Conservation (phyloP, 37 sponge, comb jelly and placozoan genomes). For the Agelas oroides region DNA sequence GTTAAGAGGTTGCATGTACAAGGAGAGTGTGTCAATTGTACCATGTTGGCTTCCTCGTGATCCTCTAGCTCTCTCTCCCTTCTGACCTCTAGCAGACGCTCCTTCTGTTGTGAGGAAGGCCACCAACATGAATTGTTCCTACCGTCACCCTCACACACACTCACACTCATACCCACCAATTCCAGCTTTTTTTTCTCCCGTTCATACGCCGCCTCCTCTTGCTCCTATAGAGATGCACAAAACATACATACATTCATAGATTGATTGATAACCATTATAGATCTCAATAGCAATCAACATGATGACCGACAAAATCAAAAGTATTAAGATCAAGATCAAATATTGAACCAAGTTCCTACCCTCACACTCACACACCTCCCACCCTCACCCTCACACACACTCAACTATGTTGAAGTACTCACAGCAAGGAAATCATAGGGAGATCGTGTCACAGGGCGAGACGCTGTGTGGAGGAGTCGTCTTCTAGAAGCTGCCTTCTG, state of each 20-base stretch:
- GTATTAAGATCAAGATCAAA: neutral
- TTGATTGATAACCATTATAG: too few species aligned
- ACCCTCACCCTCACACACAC: too few species aligned
- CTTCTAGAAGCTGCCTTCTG: conserved; percentile 50
- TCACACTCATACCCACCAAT: conserved; percentile 43
- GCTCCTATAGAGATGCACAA: conserved; percentile 63
- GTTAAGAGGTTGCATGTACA: too few species aligned
- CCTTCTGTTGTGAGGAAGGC: too few species aligned
- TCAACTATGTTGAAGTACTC: too few species aligned
- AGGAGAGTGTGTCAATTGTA: conserved; percentile 17
- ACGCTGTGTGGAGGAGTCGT: conserved; percentile 22
- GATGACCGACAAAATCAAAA: neutral
- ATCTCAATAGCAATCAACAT: too few species aligned
- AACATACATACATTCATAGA: too few species aligned
- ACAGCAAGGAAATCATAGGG: conserved; percentile 41
- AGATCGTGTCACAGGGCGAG: neutral
- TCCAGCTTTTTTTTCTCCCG: conserved; percentile 48
- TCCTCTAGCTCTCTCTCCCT: conserved; percentile 52
- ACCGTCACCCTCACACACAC: neutral
- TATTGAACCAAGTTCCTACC: neutral
- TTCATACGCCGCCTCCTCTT: conserved; percentile 41
- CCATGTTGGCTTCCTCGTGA: conserved; percentile 64
- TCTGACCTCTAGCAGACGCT: conserved; percentile 48
- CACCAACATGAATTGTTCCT: neutral
- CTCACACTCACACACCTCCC: too few species aligned